These are phyloP conservation scores for Polydrusus tereticollis DNA, from an alignment of 2,888 invertebrate genomes.

Conservation along the genomic window DNA sequence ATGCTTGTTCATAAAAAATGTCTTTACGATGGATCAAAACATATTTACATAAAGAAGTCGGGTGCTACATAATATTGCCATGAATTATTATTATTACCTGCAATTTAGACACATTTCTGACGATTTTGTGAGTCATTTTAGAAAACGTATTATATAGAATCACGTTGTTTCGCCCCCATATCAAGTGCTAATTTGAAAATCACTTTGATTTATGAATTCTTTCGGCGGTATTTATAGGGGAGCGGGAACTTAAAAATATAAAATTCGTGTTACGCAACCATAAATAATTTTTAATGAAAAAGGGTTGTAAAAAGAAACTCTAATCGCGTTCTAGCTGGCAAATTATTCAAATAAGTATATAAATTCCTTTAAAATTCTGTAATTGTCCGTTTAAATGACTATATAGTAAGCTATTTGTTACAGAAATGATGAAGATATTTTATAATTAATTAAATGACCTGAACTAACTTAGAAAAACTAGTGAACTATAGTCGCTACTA, in stretches of 20 bases:
- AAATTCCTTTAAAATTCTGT: not conserved
- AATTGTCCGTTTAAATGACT: slow-evolving; percentile 1
- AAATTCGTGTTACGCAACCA: slow-evolving; percentile 15
- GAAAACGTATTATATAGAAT: not conserved
- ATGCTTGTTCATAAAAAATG: too few species aligned
- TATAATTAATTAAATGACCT: too few species aligned
- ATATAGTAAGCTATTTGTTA: not conserved
- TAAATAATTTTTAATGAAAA: slow-evolving; percentile 19
- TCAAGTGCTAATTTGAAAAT: slow-evolving; percentile 10
- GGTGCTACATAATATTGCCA: too few species aligned
- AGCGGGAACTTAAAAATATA: slow-evolving; percentile 16
- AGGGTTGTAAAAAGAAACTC: slow-evolving; percentile 15
- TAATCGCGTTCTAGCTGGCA: slow-evolving; percentile 12
- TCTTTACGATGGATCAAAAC: too few species aligned
- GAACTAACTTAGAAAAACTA: too few species aligned
- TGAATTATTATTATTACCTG: too few species aligned
- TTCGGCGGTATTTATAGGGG: slow-evolving; percentile 5
- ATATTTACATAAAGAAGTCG: too few species aligned
- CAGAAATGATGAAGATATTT: not conserved
- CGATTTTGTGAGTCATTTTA: too few species aligned
- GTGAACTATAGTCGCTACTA: too few species aligned
- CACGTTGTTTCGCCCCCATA: not conserved
- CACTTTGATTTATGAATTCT: slow-evolving; percentile 4
- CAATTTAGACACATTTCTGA: too few species aligned
- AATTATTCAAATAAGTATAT: slow-evolving; percentile 15